Evolutionary conservation across 2,797 vertebrate species (phyloP).

Genomic region (Halcyon leucocephala): DNA sequence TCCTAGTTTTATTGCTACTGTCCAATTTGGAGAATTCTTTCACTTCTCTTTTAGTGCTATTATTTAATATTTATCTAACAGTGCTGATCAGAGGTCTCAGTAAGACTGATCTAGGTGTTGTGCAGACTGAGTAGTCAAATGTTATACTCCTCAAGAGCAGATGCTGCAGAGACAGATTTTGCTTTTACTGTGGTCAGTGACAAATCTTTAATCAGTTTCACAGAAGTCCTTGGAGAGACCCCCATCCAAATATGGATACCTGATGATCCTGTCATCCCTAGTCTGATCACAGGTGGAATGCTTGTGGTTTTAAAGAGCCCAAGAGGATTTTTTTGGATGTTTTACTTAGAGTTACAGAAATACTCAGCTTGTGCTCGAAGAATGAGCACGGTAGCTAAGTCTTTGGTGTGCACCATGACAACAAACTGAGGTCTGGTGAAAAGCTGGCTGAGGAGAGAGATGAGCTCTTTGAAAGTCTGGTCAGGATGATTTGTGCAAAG

Average conservation of each 20-base stretch:
- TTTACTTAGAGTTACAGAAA: not conserved
- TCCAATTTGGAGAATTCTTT: slow-evolving; percentile 42
- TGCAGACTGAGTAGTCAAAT: not conserved
- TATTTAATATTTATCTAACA: slow-evolving; percentile 52
- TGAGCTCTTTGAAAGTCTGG: not conserved
- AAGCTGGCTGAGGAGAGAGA: rapidly evolving
- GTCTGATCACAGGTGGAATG: not conserved
- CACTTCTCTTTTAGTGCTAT: not conserved
- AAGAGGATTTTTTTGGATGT: not conserved
- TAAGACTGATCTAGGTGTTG: not conserved
- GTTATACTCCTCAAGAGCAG: not conserved
- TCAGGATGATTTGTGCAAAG: not conserved
- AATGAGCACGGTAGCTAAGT: not conserved
- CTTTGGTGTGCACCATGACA: not conserved
- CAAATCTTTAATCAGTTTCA: not conserved
- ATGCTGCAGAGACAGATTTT: not conserved
- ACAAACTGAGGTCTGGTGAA: not conserved
- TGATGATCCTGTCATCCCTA: not conserved
- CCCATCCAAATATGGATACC: rapidly evolving
- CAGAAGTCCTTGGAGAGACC: not conserved
- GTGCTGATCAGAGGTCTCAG: not conserved
- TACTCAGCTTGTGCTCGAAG: not conserved
- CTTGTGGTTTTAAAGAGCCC: not conserved
- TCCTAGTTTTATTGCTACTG: slow-evolving; percentile 51
- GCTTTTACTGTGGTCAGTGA: not conserved